A percentile compares a stretch with the other conserved stretches of the same genome.
These are phyloP conservation scores for Smittia aterrima DNA, from an alignment of 2,888 invertebrate species.

Conservation along the genomic window DNA sequence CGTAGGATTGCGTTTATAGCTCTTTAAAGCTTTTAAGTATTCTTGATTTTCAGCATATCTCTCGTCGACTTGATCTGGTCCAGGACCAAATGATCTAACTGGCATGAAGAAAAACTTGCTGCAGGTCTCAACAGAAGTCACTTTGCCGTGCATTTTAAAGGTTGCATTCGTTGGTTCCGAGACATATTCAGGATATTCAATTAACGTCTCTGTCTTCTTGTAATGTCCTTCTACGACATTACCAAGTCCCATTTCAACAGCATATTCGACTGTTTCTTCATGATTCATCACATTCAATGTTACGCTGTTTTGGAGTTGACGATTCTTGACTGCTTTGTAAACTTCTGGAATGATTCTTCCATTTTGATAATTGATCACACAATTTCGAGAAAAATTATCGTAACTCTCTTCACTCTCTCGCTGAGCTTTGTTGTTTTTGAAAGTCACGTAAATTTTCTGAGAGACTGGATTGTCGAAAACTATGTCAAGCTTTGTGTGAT, in stretches of 20 bases:
- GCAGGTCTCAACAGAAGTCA: constrained; percentile 54
- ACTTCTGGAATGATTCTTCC: constrained; percentile 68
- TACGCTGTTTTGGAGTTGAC: constrained; percentile 54
- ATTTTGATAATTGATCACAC: constrained; percentile 45
- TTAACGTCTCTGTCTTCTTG: constrained; percentile 46
- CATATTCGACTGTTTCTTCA: constrained; percentile 55
- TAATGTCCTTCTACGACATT: constrained; percentile 47
- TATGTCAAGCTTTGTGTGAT: constrained; percentile 46
- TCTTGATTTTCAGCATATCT: too few relatives aligned
- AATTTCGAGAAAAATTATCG: too few relatives aligned
- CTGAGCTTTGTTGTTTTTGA: constrained; percentile 52
- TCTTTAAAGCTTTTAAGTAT: too few relatives aligned
- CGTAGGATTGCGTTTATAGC: too few relatives aligned
- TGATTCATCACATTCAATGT: constrained; percentile 39
- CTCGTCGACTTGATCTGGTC: too few relatives aligned
- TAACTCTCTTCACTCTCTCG: too few relatives aligned
- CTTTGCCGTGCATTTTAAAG: constrained; percentile 53
- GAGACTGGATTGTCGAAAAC: constrained; percentile 52
- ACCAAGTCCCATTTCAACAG: constrained; percentile 50
- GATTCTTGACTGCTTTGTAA: constrained; percentile 70
- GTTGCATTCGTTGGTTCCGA: constrained; percentile 59
- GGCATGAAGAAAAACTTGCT: constrained; percentile 53
- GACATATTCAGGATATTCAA: constrained; percentile 56
- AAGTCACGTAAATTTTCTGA: constrained; percentile 68
- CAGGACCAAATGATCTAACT: background rate